Conservation (phyloP, 2,797 vertebrate genomes). For the Acanthornis magna region DNA sequence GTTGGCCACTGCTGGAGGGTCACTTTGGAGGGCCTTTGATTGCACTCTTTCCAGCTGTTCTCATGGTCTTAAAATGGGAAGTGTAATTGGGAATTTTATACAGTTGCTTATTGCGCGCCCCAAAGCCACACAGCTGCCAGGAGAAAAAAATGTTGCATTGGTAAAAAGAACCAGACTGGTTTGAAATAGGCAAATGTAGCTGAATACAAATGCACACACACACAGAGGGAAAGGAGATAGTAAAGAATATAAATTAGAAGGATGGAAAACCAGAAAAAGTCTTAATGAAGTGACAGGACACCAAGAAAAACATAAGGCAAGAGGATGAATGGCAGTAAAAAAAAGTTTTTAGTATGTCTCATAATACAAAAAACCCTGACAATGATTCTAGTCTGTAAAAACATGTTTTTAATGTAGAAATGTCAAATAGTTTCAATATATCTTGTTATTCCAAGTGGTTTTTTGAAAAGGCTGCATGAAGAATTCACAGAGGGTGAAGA, state of each 20-base stretch:
- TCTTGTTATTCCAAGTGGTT: neutral
- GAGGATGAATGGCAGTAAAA: neutral
- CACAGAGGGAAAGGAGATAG: neutral
- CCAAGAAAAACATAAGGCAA: neutral
- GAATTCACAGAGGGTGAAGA: constrained; percentile 32
- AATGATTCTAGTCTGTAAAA: neutral
- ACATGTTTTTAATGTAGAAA: constrained; percentile 39
- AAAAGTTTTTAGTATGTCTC: neutral
- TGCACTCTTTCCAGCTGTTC: neutral
- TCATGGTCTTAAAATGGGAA: neutral
- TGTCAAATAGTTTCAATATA: constrained; percentile 26
- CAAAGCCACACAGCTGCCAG: neutral
- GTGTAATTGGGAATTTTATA: neutral
- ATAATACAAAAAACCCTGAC: neutral
- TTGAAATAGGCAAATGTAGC: constrained; percentile 6
- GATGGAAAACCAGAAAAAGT: neutral
- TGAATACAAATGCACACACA: constrained; percentile 24
- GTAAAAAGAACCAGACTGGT: neutral
- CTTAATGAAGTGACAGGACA: neutral
- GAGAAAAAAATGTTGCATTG: neutral
- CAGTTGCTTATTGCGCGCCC: neutral
- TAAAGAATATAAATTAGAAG: constrained; percentile 37
- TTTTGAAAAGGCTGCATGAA: constrained; percentile 10
- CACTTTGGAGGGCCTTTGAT: neutral
- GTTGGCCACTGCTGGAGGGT: neutral